phyloP scores from a whole-genome alignment of 2,113 vertebrate genomes.

The Siphamia tubifer region DNA sequence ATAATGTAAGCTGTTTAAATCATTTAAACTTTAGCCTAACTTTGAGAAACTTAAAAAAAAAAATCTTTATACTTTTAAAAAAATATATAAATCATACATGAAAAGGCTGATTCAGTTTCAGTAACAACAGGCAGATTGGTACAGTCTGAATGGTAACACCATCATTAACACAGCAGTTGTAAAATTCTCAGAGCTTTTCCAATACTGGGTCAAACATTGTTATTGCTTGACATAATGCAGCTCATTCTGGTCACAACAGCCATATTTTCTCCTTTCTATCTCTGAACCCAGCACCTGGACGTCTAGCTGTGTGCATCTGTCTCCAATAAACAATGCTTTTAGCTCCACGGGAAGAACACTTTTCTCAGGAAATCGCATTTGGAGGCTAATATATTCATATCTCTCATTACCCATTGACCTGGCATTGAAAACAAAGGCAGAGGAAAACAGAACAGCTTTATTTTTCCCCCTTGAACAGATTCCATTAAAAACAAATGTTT shows the following conservation, averaged over 20 bases:
- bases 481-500: slow-evolving; percentile 69
- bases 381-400: slow-evolving; percentile 59
- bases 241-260: background rate
- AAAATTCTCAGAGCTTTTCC: background rate
- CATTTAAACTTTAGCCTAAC: no score
- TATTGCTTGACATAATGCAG: background rate
- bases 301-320: background rate
- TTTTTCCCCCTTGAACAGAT: slow-evolving; percentile 33
- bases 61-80: no score
- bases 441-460: slow-evolving; percentile 2
- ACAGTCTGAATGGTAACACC: background rate
- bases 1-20: no score
- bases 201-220: background rate
- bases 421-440: slow-evolving; percentile 33
- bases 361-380: slow-evolving; percentile 30
- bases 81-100: no score
- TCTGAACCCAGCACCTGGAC: slow-evolving; percentile 1
- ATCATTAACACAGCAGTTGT: background rate
- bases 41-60: no score
- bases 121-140: background rate
- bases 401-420: slow-evolving; percentile 21
- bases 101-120: no score
- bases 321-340: slow-evolving; percentile 1
- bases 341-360: slow-evolving; percentile 20
- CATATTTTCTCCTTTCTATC: slow-evolving; percentile 17